phyloP scores from a whole-genome alignment of 2,888 invertebrate genomes.

The Silvanus unidentatus region DNA sequence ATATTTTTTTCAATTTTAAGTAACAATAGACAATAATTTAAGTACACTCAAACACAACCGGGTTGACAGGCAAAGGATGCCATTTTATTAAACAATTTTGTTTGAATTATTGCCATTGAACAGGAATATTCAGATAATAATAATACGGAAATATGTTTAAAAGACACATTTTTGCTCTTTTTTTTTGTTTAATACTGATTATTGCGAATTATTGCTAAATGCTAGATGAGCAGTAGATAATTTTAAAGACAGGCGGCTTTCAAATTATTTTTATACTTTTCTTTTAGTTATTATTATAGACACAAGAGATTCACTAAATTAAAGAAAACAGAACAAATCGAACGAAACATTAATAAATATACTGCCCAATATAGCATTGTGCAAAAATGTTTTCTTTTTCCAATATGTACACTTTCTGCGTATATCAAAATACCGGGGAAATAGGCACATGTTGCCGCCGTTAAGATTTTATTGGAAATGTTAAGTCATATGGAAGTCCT shows the following conservation, averaged over 20 bases:
- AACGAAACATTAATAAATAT: conserved; percentile 16
- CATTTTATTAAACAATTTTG: conserved; percentile 18
- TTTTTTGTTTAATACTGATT: conserved; percentile 48
- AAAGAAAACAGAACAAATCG: conserved; percentile 3
- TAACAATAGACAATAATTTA: conserved; percentile 24
- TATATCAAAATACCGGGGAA: conserved; percentile 33
- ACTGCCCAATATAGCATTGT: conserved; percentile 31
- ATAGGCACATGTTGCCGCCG: conserved; percentile 41
- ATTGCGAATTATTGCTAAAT: conserved; percentile 53
- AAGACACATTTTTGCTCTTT: conserved; percentile 12
- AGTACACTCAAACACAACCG: conserved; percentile 34
- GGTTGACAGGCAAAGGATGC: conserved; percentile 15
- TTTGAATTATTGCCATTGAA: conserved; percentile 28
- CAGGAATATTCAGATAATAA: conserved; percentile 25
- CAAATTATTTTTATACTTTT: too few relatives aligned
- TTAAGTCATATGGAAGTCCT: conserved; percentile 33
- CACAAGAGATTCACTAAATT: too few relatives aligned
- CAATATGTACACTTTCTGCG: conserved; percentile 19
- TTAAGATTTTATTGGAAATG: conserved; percentile 35
- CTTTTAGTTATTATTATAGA: too few relatives aligned
- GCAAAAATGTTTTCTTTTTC: conserved; percentile 23
- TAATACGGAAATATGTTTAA: conserved; percentile 18
- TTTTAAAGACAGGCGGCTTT: conserved; percentile 19
- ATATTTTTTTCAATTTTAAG: background rate
- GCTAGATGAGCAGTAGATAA: conserved; percentile 42